Conservation (phyloP, 2,797 vertebrate species). For the Microchirus variegatus region DNA sequence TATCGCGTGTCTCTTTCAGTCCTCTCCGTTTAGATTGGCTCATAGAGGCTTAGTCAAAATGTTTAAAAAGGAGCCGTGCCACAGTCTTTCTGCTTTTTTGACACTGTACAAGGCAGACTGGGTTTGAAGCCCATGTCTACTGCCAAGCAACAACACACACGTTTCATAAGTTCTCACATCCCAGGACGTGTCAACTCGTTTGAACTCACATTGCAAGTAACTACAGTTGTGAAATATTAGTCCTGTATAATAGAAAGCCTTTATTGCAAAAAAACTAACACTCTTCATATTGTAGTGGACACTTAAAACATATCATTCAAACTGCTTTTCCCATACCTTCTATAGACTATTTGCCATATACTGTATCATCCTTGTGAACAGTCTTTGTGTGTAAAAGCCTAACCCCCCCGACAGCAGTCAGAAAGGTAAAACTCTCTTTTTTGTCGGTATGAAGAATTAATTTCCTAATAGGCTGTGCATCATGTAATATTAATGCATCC, state of each 20-base stretch:
- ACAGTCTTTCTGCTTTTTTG: conserved; percentile 14
- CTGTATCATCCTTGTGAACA: conserved; percentile 6
- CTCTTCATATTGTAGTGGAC: not conserved
- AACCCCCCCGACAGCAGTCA: conserved; percentile 1
- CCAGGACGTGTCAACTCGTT: not conserved
- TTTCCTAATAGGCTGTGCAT: conserved; percentile 58
- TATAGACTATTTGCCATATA: conserved; percentile 10
- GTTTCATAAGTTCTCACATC: not conserved
- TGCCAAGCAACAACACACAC: not conserved
- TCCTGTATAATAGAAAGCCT: no score
- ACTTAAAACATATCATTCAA: conserved; percentile 1
- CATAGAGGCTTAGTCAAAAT: conserved; percentile 21
- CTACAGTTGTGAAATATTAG: not conserved
- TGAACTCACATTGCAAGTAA: not conserved
- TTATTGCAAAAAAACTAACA: not conserved
- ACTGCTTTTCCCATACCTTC: conserved; percentile 4
- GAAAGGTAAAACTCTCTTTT: conserved; percentile 38
- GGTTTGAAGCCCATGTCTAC: conserved; percentile 15
- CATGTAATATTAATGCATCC: conserved; percentile 65
- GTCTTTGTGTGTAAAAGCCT: conserved; percentile 3
- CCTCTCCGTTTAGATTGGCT: conserved; percentile 20
- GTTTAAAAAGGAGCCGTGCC: conserved; percentile 9
- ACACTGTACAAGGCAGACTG: conserved; percentile 5
- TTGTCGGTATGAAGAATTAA: conserved; percentile 53
- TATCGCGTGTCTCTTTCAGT: conserved; percentile 5